A percentile compares a stretch with the other conserved stretches of the same genome.
Evolutionary conservation across 2,888 invertebrate species (phyloP).

Genomic region (Tetragnatha montana): DNA sequence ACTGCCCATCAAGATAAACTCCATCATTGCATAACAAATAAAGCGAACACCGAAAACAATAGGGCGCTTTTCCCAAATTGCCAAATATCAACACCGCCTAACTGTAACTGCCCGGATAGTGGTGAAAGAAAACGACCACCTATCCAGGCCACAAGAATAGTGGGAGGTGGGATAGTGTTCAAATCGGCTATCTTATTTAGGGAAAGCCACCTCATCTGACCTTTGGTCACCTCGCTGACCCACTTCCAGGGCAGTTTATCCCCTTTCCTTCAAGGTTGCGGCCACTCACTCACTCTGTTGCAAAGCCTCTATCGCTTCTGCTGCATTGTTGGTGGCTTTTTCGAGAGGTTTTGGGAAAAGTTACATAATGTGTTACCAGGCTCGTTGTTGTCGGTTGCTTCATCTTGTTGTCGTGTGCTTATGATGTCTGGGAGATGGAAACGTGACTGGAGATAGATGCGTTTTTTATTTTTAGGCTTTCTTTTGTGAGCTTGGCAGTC

Average conservation of each 20-base stretch:
- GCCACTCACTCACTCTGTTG: background rate
- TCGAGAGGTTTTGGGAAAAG: background rate
- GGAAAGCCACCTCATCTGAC: slow-evolving; percentile 1
- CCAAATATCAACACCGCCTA: background rate
- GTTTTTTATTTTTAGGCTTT: background rate
- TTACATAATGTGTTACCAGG: background rate
- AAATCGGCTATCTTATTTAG: background rate
- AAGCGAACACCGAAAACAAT: background rate
- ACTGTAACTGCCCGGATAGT: background rate
- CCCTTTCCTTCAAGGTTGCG: background rate
- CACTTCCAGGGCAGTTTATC: background rate
- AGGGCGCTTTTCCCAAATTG: background rate
- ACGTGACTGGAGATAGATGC: background rate
- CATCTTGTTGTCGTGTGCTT: background rate
- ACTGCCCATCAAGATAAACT: too few relatives aligned
- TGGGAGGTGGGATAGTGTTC: background rate
- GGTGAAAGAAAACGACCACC: background rate
- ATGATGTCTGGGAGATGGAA: background rate
- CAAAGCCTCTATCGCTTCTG: background rate
- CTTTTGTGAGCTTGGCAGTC: too few relatives aligned
- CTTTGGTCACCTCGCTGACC: background rate
- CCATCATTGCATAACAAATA: too few relatives aligned
- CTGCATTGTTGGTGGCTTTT: background rate
- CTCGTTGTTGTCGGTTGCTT: background rate
- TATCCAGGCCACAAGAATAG: background rate